A percentile compares a stretch with the other conserved stretches of the same genome.
These are phyloP conservation scores for Phoxinus phoxinus DNA, from an alignment of 2,113 vertebrate genomes.

Conservation along the genomic window DNA sequence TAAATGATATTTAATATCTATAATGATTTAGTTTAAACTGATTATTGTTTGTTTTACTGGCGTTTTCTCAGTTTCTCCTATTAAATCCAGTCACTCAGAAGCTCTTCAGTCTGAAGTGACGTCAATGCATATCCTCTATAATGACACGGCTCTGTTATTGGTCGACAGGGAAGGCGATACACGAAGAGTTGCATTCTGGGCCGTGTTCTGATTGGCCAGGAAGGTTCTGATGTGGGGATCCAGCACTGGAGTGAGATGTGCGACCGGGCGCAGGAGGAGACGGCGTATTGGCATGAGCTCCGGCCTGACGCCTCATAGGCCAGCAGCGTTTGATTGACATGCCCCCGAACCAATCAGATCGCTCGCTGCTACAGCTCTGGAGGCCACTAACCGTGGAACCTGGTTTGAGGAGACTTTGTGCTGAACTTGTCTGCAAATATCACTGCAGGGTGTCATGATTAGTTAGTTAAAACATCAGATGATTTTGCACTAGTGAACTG, in stretches of 20 bases:
- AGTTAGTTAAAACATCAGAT: not conserved
- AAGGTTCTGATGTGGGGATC: conserved; percentile 63
- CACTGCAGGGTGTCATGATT: not conserved
- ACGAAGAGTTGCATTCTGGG: conserved; percentile 76
- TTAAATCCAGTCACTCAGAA: too few relatives aligned
- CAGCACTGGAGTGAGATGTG: conserved; percentile 84
- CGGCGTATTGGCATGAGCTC: conserved; percentile 77
- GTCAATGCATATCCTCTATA: too few relatives aligned
- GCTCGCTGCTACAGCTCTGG: not conserved
- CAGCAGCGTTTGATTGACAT: not conserved
- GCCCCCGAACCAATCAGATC: not conserved
- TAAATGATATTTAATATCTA: too few relatives aligned
- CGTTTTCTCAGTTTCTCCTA: too few relatives aligned
- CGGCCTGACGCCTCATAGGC: conserved; percentile 58
- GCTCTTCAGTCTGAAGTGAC: too few relatives aligned
- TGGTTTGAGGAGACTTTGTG: not conserved
- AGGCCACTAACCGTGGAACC: not conserved
- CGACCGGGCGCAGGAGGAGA: conserved; percentile 75
- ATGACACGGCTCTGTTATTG: not conserved
- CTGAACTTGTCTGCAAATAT: not conserved
- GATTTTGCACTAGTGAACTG: not conserved
- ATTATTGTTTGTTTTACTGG: too few relatives aligned
- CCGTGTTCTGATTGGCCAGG: conserved; percentile 71
- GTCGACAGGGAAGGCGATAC: conserved; percentile 76
- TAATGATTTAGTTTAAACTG: too few relatives aligned